Conservation (phyloP, 1,140 invertebrate species). For the Zaprionus kolodkinae region DNA sequence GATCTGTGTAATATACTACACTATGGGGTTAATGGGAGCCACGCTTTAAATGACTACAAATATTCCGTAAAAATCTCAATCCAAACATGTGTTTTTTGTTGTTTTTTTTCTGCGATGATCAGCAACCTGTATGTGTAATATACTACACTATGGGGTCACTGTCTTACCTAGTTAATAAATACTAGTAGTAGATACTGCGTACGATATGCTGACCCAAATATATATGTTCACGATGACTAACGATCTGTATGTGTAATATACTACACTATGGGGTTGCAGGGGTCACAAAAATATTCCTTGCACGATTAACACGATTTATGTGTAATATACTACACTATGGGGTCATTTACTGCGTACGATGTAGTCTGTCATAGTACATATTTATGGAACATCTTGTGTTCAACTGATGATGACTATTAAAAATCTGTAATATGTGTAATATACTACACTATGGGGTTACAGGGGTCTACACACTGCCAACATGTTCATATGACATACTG, state of each 20-base stretch:
- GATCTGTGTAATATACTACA: constrained; percentile 14
- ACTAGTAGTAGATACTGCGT: background rate
- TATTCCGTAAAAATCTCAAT: constrained; percentile 20
- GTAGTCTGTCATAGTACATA: background rate
- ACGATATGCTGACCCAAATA: background rate
- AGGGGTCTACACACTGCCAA: background rate
- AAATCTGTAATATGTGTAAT: constrained; percentile 5
- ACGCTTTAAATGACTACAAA: constrained; percentile 24
- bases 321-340: constrained; percentile 11
- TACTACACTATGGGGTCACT: constrained; percentile 5
- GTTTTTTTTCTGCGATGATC: background rate
- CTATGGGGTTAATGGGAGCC: background rate
- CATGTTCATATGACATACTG: background rate
- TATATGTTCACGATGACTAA: constrained; percentile 3
- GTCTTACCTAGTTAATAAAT: background rate
- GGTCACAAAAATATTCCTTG: background rate
- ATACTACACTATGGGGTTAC: background rate
- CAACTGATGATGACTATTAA: background rate
- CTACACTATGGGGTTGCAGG: background rate
- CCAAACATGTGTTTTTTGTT: background rate
- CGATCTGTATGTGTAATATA: constrained; percentile 10
- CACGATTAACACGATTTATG: background rate
- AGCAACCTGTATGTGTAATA: constrained; percentile 25
- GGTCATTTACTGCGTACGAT: constrained; percentile 1
- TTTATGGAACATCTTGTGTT: background rate